Conservation (phyloP, 2,797 vertebrate species). For the Melanotaenia nigrans region DNA sequence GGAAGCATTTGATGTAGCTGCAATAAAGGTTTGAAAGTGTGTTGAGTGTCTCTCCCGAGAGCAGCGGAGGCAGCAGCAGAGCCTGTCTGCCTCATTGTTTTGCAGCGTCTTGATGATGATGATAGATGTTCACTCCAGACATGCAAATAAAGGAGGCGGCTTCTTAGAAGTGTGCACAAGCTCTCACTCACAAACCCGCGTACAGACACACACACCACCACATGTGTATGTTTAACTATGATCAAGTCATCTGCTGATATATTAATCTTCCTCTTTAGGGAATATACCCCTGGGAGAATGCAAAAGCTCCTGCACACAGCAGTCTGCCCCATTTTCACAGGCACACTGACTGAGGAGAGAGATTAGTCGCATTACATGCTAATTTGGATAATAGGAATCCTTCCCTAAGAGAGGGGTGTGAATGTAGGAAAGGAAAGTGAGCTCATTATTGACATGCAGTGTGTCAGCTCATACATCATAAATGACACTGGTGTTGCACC, state of each 20-base stretch:
- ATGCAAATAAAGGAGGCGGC: conserved; percentile 77
- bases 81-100: conserved; percentile 69
- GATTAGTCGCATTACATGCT: conserved; percentile 50
- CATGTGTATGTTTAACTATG: conserved; percentile 60
- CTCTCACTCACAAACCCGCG: conserved; percentile 33
- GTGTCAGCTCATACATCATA: conserved; percentile 65
- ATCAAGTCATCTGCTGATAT: conserved; percentile 69
- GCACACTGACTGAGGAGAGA: conserved; percentile 25
- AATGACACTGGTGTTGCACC: conserved; percentile 31
- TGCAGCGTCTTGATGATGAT: conserved; percentile 77
- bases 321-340: conserved; percentile 58
- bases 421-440: conserved; percentile 33
- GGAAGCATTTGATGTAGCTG: conserved; percentile 71
- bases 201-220: conserved; percentile 10
- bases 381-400: conserved; percentile 45
- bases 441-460: conserved; percentile 60
- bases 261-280: conserved; percentile 64
- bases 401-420: conserved; percentile 30
- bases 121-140: conserved; percentile 80
- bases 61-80: conserved; percentile 42
- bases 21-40: conserved; percentile 66
- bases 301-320: conserved; percentile 43
- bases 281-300: conserved; percentile 51
- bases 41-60: conserved; percentile 64
- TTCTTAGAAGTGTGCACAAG: conserved; percentile 40